These are phyloP conservation scores for Leptestheria dahalacensis DNA, from an alignment of 1,140 invertebrate genomes.

Conservation along the genomic window DNA sequence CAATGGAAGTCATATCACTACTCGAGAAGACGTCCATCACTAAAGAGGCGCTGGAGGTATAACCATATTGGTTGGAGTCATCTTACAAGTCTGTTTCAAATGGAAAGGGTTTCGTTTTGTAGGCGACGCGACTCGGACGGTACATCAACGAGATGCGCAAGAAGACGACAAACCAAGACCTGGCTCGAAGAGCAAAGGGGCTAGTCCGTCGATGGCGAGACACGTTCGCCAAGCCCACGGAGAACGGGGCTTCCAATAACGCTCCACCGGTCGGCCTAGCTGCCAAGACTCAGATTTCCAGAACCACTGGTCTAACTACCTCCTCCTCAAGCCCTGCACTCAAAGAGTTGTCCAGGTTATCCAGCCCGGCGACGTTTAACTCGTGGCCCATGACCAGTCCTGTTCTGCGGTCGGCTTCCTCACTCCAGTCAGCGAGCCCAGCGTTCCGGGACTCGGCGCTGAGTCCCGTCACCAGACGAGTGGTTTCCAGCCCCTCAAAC, in stretches of 20 bases:
- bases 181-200: slow-evolving; percentile 77
- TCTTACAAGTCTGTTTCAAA: slow-evolving; percentile 6
- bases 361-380: slow-evolving; percentile 4
- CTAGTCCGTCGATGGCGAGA: slow-evolving; percentile 80
- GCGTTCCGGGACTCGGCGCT: slow-evolving; percentile 10
- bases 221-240: slow-evolving; percentile 35
- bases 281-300: not conserved
- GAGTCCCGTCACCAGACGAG: slow-evolving; percentile 12
- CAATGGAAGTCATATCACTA: slow-evolving; percentile 77
- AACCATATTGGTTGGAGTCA: not conserved
- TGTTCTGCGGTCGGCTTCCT: not conserved
- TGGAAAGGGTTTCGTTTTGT: slow-evolving; percentile 23
- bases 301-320: not conserved
- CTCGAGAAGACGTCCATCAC: slow-evolving; percentile 85
- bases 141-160: slow-evolving; percentile 78
- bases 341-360: not conserved
- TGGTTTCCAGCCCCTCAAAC: slow-evolving; percentile 12
- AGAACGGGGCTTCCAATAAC: slow-evolving; percentile 13
- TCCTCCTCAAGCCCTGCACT: slow-evolving; percentile 5
- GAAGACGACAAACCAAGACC: slow-evolving; percentile 60
- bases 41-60: slow-evolving; percentile 85
- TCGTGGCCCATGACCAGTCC: not conserved
- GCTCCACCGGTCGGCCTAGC: slow-evolving; percentile 19
- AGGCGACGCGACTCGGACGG: slow-evolving; percentile 78
- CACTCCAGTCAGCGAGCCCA: slow-evolving; percentile 1